phyloP scores from a whole-genome alignment of 2,888 invertebrate species.

The Lasioglossum marginatum region DNA sequence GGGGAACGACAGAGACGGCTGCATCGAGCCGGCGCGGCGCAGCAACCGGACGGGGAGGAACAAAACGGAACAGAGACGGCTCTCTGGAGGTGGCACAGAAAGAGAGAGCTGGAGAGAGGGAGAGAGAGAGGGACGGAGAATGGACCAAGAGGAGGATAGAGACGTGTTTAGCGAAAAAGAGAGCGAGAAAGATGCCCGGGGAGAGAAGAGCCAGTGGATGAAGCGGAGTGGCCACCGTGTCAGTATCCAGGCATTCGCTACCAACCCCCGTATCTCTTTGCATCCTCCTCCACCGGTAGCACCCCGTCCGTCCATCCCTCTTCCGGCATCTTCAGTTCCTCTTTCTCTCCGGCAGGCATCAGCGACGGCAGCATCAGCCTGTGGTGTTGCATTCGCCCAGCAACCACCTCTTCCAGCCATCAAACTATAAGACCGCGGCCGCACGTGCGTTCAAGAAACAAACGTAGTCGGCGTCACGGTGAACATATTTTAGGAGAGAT shows the following conservation, averaged over 20 bases:
- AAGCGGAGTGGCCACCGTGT: conserved; percentile 66
- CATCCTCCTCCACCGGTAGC: conserved; percentile 50
- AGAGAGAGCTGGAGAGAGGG: not conserved
- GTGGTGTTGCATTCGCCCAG: conserved; percentile 37
- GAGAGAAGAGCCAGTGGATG: conserved; percentile 44
- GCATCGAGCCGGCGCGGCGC: conserved; percentile 13
- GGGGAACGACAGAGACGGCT: conserved; percentile 42
- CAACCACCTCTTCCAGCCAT: conserved; percentile 50
- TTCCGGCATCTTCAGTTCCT: conserved; percentile 32
- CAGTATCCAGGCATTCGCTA: conserved; percentile 73
- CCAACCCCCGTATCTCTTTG: conserved; percentile 56
- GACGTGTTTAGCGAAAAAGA: conserved; percentile 6
- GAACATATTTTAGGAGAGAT: not conserved
- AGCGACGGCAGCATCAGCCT: conserved; percentile 33
- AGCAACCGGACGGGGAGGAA: conserved; percentile 12
- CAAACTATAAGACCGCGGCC: conserved; percentile 20
- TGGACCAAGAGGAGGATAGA: not conserved
- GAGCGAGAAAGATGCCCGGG: conserved; percentile 17
- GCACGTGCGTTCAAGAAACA: conserved; percentile 16
- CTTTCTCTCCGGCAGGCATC: conserved; percentile 38
- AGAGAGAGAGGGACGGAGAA: not conserved
- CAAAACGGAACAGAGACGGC: not conserved
- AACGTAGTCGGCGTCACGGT: not conserved
- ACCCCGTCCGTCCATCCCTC: conserved; percentile 26
- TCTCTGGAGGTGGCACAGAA: not conserved